phyloP scores from a whole-genome alignment of 2,888 invertebrate genomes.

The Apoda limacodes region DNA sequence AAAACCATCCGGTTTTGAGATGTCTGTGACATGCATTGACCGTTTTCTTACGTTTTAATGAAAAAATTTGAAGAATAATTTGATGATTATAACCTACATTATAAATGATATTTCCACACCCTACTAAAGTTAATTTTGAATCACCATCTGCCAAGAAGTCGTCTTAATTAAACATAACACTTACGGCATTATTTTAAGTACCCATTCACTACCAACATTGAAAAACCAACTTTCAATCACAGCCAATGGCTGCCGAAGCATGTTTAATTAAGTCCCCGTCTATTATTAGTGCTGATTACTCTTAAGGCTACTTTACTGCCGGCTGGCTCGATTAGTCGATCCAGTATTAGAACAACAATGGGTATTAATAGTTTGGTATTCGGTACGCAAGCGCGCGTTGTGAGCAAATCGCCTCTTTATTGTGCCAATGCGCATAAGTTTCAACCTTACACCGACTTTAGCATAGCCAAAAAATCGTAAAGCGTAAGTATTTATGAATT shows the following conservation, averaged over 20 bases:
- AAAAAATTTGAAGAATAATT: no score
- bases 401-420: slow-evolving; percentile 44
- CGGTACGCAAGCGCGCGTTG: slow-evolving; percentile 11
- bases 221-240: slow-evolving; percentile 22
- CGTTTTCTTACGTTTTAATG: no score
- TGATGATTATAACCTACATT: no score
- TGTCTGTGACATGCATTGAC: no score
- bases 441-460: no score
- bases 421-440: no score
- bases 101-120: no score
- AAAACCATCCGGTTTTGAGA: no score
- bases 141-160: no score
- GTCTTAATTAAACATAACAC: slow-evolving; percentile 9
- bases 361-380: slow-evolving; percentile 51
- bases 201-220: slow-evolving; percentile 1
- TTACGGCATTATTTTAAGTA: slow-evolving; percentile 3
- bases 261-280: slow-evolving; percentile 36
- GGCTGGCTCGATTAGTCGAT: slow-evolving; percentile 46
- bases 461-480: no score
- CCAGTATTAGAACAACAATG: slow-evolving; percentile 55
- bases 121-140: no score
- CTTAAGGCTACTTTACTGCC: slow-evolving; percentile 17
- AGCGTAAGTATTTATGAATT: no score
- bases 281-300: slow-evolving; percentile 36
- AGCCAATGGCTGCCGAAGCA: slow-evolving; percentile 16